Base-by-base conservation (phyloP, 2,888 invertebrate species). In the Drosophila austrosaltans region DNA sequence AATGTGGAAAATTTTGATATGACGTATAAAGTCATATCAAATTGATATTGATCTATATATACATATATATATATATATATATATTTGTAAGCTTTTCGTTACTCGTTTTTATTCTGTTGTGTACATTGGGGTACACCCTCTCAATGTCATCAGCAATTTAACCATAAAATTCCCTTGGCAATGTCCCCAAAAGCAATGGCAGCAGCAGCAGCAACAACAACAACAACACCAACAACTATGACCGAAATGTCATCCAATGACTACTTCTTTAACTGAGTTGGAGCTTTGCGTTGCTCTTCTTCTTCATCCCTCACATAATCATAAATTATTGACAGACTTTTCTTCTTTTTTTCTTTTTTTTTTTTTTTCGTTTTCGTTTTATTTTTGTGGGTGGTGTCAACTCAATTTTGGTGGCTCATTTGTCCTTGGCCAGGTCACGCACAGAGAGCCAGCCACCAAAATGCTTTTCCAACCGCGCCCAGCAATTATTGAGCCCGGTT, bases 381-480 rank as follows among this genome's bases (percentile, higher is more conserved):
- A 22, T 10, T 25, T 48, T 48, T 48, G 48, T 56, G 67, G 63
- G 25, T 66, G 78, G 53, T 74, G 78, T 66, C 71, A 77, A 69
- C 70, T 66, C 56, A 69, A 78, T 65, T 48, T 78, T 60, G 78
- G 65, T 53, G 60, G 63, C 62, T 59, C 40, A 32, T 72, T 64
- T 67, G 71, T 71, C 70, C 71, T 81, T 72, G 72, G 48, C 28
- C 58, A 69, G 79, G 78, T 75, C 78, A 81, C 81, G 81, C 71
- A 81, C 64, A 20, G 20, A 36, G 22, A 20, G 36, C 20, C 36
- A 39, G 20, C 8, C 56, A 25, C 12, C 22, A 8, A 25, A 12
- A 12, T 39, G 58, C 39, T 25, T 28, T 25, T 39, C 36, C 32
- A 63, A 25, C 62, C 62, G 53, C 62, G 53, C 53, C 53, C 62